Evolutionary conservation across 2,797 vertebrate genomes (phyloP), one percentile per base, ranked within the genome.

Genomic region (Takifugu rubripes): DNA sequence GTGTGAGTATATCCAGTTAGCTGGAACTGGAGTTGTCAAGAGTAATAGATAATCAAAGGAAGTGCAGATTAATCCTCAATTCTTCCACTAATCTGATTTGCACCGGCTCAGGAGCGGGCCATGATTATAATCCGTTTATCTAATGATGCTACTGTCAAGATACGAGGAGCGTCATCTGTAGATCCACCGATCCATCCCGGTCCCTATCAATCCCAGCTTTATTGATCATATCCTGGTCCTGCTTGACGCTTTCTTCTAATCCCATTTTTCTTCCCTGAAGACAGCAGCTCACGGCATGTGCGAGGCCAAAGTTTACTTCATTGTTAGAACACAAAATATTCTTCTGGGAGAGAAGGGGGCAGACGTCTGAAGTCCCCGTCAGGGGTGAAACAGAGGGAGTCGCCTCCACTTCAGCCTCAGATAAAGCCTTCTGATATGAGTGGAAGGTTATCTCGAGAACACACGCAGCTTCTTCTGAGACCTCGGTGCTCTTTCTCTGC

Each of bases 381-480:
- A 24, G 33, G 61, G 61, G 52, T 55, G 50, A 45, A 43, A 49
- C 16, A 0, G 71, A 0, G 54, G 82, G 77, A 42, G 70, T 75
- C 7, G 49, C 55, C 73, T 66, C 44, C 26, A 2, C 62, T 7
- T 48, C 44, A 1, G 31, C 58, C 61, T 17, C 54, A 74, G 87
- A 89, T 87, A 87, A 85, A 61, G n/a, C 17, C 17, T 17, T 17
- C 17, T 7, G 45, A 53, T 49, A 58, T 47, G 61, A 72, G 56
- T 43, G 54, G 74, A 80, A 79, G 74, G 70, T 82, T 89, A 89
- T 90, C 89, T 88, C 16, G 55, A 0, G 7, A 14, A 26, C 31
- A 57, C 60, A 51, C 60, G 49, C 61, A 42, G 29, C 7, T 8
- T 58, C 36, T 46, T 31, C 51, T 12, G 36, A 14, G 36, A 14